These are phyloP conservation scores for Xiphias gladius DNA, from an alignment of 2,113 vertebrate genomes.

Conservation along the genomic window DNA sequence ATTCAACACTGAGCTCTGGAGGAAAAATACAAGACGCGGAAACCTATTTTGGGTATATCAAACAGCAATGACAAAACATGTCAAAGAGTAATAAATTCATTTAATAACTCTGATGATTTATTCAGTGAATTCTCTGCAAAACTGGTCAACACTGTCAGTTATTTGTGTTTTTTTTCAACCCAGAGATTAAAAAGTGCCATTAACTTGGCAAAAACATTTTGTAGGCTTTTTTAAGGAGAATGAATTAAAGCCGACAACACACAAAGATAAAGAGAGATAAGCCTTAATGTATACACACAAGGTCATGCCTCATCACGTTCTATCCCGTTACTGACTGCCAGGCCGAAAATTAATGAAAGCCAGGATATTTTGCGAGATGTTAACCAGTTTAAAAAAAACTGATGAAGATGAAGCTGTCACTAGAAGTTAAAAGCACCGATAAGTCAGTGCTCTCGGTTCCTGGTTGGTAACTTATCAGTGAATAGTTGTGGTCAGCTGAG, in stretches of 20 bases:
- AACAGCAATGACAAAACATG: background rate
- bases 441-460: constrained; percentile 3
- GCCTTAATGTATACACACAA: constrained; percentile 1
- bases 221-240: background rate
- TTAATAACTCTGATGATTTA: background rate
- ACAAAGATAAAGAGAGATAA: background rate
- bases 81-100: background rate
- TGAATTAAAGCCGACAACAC: background rate
- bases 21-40: constrained; percentile 41
- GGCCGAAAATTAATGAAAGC: constrained; percentile 22
- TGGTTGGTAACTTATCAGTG: constrained; percentile 12
- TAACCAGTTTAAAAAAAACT: background rate
- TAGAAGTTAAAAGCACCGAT: background rate
- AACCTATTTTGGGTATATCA: background rate
- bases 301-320: constrained; percentile 26
- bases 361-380: background rate
- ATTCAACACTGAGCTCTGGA: constrained; percentile 46
- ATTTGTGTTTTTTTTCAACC: background rate
- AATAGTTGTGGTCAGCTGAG: constrained; percentile 51
- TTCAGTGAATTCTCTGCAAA: background rate
- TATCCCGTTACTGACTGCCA: too few species aligned
- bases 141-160: background rate
- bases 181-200: background rate
- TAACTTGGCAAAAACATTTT: background rate
- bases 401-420: background rate